Conservation (phyloP, 1,140 invertebrate genomes). For the Tetramorium parvispinum region DNA sequence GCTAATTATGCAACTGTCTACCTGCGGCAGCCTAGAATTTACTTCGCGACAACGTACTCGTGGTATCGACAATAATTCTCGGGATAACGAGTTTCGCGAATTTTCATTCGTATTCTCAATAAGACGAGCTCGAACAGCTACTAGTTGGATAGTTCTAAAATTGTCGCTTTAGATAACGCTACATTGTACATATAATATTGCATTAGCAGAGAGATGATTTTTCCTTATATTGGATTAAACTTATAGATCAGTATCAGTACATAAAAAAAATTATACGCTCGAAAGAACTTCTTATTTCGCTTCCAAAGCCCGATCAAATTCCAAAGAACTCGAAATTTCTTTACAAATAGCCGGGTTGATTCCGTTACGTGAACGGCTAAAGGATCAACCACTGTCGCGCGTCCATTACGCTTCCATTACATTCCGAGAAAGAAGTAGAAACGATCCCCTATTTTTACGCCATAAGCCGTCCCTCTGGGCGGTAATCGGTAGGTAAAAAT, state of each 20-base stretch:
- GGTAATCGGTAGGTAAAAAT: conserved; percentile 42
- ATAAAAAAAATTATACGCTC: neutral
- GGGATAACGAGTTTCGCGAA: conserved; percentile 36
- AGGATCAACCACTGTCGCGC: conserved; percentile 35
- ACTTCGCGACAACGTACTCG: conserved; percentile 3
- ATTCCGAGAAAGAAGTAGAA: conserved; percentile 27
- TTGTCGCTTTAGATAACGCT: neutral
- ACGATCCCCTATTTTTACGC: conserved; percentile 46
- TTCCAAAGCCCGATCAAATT: neutral
- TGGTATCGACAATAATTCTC: conserved; percentile 40
- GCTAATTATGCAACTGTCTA: conserved; percentile 55
- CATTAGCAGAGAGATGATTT: neutral
- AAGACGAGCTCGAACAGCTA: neutral
- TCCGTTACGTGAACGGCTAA: conserved; percentile 24
- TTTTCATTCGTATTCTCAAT: conserved; percentile 11
- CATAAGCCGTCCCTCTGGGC: conserved; percentile 26
- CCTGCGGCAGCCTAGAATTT: conserved; percentile 26
- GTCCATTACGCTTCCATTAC: conserved; percentile 48
- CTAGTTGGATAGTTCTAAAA: neutral
- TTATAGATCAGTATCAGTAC: neutral
- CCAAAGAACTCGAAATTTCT: neutral
- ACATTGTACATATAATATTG: neutral
- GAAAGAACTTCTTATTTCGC: neutral
- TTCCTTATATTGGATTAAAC: neutral
- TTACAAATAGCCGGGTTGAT: conserved; percentile 4